A percentile compares a stretch with the other conserved stretches of the same genome.
These are phyloP conservation scores for Anser brachyrhynchus DNA, from an alignment of 2,113 vertebrate genomes.

Conservation along the genomic window DNA sequence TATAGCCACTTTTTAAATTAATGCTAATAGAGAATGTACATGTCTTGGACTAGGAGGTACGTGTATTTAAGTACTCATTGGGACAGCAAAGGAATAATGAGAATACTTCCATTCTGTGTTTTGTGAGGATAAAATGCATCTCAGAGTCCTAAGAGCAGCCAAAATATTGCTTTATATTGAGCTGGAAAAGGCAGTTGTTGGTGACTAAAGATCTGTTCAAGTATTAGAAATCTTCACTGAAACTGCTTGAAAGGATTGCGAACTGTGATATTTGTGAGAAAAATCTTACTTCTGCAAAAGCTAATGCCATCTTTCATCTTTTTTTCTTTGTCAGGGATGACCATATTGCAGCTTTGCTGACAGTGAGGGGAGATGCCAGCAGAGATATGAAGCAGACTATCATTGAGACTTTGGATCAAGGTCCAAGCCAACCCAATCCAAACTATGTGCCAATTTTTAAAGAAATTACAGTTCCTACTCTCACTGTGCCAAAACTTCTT, in stretches of 20 bases:
- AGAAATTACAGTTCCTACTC: constrained; percentile 90
- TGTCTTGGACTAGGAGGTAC: not conserved
- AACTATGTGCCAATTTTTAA: constrained; percentile 88
- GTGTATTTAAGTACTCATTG: not conserved
- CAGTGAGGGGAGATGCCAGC: constrained; percentile 91
- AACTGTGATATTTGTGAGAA: not conserved
- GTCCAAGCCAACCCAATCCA: constrained; percentile 76
- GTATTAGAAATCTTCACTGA: not conserved
- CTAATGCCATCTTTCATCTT: not conserved
- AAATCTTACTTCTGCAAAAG: not conserved
- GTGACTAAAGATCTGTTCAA: not conserved
- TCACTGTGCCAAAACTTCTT: constrained; percentile 92
- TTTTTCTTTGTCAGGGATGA: constrained; percentile 84
- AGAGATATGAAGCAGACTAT: constrained; percentile 96
- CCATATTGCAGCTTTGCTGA: constrained; percentile 90
- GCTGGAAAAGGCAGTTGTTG: not conserved
- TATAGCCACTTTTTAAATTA: not conserved
- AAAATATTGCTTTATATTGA: not conserved
- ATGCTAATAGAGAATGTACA: not conserved
- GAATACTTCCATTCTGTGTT: not conserved
- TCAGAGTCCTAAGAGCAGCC: not conserved
- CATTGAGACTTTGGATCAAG: constrained; percentile 93
- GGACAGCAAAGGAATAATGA: not conserved
- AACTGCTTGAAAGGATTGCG: not conserved
- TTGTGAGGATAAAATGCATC: not conserved